Base-by-base conservation (phyloP, 2,888 invertebrate genomes). In the Troglohyphantes excavatus region DNA sequence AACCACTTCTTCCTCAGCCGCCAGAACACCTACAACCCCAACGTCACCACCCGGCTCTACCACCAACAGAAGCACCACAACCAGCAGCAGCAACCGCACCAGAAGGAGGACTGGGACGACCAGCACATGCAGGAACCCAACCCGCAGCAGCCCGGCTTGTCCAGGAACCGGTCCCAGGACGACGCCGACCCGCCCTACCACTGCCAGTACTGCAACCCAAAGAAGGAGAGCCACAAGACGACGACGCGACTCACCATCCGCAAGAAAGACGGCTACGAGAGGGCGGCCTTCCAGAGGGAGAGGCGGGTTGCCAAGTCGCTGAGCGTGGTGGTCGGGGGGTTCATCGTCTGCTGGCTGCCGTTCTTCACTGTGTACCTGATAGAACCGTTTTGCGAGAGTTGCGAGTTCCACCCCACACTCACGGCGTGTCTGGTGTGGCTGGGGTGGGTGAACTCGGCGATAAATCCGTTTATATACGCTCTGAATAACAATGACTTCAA, bases 401-500 rank as follows among this genome's bases (percentile, higher is more conserved):
- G 98, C 93, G 95, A 95, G 63, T 96, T 96, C 92, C 98, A 98
- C 1, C 96, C 96, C 83, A 95, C 97, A 90, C 95, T 99, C 83
- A 97, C 98, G 81, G 96, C 97, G 90, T 95, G 98, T 85, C 95
- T 99, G 92, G 99, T 99, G 94, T 99, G 99, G 99, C 97, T 99
- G 93, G 99, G 99, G 87, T 99, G 99, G 94, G 97, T 98, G 93
- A 99, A 99, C 94, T 98, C 98, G 2, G 98, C 98, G 70, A 95
- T 99, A 82, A 99, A 99, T 94, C 99, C 99, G 0, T 95, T 99
- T 75, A 98, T 99, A 92, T 95, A 95, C 92, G 99, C 99, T 92
- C 98, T 98, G 94, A 99, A 99, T 95, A 99, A 99, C 94, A 96
- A 98, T 92, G 99, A 99, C 94, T 99, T 99, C 94, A 96, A 99